phyloP scores from a whole-genome alignment of 2,888 invertebrate species.

The Slavum lentiscoides region DNA sequence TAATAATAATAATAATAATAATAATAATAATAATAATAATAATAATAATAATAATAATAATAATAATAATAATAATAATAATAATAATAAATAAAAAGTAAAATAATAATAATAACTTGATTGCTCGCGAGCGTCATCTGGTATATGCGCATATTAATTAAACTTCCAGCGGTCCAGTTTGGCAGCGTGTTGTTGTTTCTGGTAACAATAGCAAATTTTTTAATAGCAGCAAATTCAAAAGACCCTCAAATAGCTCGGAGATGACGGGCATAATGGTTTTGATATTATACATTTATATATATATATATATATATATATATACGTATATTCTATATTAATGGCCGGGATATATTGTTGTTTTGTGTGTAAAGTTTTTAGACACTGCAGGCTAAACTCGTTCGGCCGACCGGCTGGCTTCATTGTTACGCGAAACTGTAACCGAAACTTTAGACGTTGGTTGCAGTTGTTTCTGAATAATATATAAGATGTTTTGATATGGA shows the following conservation, averaged over 20 bases:
- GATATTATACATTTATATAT: slow-evolving; percentile 16
- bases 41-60: too few species aligned
- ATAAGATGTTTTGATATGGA: not conserved
- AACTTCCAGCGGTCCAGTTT: not conserved
- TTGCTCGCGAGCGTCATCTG: slow-evolving; percentile 24
- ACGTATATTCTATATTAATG: not conserved
- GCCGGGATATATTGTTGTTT: slow-evolving; percentile 37
- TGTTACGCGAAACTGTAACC: slow-evolving; percentile 16
- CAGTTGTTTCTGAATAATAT: not conserved
- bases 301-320: not conserved
- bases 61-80: slow-evolving; percentile 8
- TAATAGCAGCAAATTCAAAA: slow-evolving; percentile 15
- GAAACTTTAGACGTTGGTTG: slow-evolving; percentile 9
- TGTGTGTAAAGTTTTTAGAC: slow-evolving; percentile 40
- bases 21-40: too few species aligned
- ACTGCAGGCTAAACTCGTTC: not conserved
- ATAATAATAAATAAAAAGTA: not conserved
- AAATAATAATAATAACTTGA: not conserved
- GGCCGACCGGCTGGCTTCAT: not conserved
- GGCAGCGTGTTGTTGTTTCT: slow-evolving; percentile 16
- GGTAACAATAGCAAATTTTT: slow-evolving; percentile 1
- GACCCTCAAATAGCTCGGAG: slow-evolving; percentile 4
- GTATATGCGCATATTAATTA: slow-evolving; percentile 29
- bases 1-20: too few species aligned
- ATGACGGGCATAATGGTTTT: slow-evolving; percentile 33